Base-by-base conservation (phyloP, 2,888 invertebrate species). In the Monoplex corrugatus region DNA sequence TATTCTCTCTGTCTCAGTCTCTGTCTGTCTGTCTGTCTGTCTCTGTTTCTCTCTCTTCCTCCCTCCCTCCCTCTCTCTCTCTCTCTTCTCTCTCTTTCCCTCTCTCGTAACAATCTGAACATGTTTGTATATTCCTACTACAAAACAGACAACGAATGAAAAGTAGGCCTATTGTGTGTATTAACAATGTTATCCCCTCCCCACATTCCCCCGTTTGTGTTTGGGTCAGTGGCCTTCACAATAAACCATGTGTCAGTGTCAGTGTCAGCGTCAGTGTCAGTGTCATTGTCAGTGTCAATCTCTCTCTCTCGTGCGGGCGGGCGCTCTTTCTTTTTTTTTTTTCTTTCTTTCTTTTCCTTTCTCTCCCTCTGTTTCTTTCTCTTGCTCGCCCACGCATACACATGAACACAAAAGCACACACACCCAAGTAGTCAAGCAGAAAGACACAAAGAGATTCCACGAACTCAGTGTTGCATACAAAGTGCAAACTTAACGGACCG, bases 141-240 rank as follows among this genome's bases (percentile, higher is more conserved):
- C n/a, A n/a, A n/a, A n/a, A n/a, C n/a, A n/a, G n/a, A n/a, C n/a
- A n/a, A n/a, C n/a, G n/a, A n/a, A n/a, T n/a, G n/a, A n/a, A n/a
- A n/a, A n/a, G n/a, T n/a, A n/a, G n/a, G n/a, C n/a, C n/a, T n/a
- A n/a, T n/a, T n/a, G n/a, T n/a, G n/a, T n/a, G n/a, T n/a, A n/a
- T n/a, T n/a, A n/a, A n/a, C n/a, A n/a, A n/a, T n/a, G n/a, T 38
- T 86, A 23, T 57, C 86, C 32, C 38, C 35, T 28, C 19, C 50
- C 32, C 86, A 75, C 87, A 75, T 75, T 75, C 87, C 75, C 75
- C 43, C 87, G 40, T 75, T 72, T n/a, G n/a, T n/a, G n/a, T n/a
- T n/a, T n/a, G n/a, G n/a, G n/a, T n/a, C n/a, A n/a, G n/a, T n/a
- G n/a, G n/a, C n/a, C n/a, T n/a, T n/a, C n/a, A n/a, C n/a, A n/a